Conservation (phyloP, 1,140 invertebrate species). For the Magallana ariakensis region DNA sequence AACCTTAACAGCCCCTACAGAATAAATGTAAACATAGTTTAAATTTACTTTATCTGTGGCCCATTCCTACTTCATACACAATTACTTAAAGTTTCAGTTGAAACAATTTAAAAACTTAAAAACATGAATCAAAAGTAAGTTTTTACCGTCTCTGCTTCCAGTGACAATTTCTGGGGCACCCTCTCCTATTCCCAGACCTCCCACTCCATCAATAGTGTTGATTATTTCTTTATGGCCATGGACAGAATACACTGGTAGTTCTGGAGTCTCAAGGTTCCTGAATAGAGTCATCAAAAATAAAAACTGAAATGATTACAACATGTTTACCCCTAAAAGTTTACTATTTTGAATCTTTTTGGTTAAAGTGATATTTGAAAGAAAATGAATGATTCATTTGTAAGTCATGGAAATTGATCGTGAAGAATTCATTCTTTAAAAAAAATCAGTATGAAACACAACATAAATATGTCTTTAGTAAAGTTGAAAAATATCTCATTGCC, state of each 20-base stretch:
- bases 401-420: too few relatives aligned
- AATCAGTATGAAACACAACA: too few relatives aligned
- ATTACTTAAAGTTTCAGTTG: neutral
- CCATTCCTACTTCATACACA: neutral
- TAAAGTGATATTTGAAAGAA: too few relatives aligned
- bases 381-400: too few relatives aligned
- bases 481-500: too few relatives aligned
- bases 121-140: neutral
- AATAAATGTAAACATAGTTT: neutral
- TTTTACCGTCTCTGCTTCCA: constrained; percentile 92
- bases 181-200: constrained; percentile 89
- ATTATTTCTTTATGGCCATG: constrained; percentile 93
- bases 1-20: constrained; percentile 90
- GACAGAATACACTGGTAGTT: constrained; percentile 88
- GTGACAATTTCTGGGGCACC: constrained; percentile 96
- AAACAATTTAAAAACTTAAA: neutral
- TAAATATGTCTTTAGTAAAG: too few relatives aligned
- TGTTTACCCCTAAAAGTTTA: neutral
- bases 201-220: constrained; percentile 95
- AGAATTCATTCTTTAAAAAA: too few relatives aligned
- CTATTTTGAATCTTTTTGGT: too few relatives aligned
- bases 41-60: neutral
- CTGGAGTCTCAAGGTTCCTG: constrained; percentile 90
- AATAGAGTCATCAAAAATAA: neutral
- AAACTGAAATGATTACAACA: neutral